Percentiles rank a stretch among this genome's conserved stretches.
Evolutionary conservation across 1,140 invertebrate genomes (phyloP).

Genomic region (Zaprionus gabonicus): DNA sequence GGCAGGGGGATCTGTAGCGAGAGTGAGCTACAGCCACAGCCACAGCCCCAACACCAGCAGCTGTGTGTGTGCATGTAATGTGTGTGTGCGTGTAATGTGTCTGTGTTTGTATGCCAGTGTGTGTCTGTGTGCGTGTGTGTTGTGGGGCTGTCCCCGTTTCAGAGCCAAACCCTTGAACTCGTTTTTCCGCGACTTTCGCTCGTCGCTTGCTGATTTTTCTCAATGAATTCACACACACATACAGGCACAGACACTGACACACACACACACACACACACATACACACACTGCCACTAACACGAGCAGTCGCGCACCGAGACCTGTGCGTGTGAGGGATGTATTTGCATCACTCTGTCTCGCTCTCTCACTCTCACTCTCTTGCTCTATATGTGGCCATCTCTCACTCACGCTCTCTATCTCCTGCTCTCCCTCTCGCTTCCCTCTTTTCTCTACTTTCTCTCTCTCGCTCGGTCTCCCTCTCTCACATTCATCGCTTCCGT

Average conservation of each 20-base stretch:
- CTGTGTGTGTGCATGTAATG: conserved; percentile 19
- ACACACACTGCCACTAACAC: conserved; percentile 21
- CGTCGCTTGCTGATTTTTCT: conserved; percentile 68
- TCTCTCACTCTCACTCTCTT: conserved; percentile 15
- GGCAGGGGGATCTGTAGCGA: neutral
- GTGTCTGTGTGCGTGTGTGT: neutral
- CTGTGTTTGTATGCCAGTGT: neutral
- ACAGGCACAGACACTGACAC: conserved; percentile 32
- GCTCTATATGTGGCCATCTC: conserved; percentile 14
- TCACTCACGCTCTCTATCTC: neutral
- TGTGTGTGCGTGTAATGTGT: neutral
- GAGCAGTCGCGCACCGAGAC: neutral
- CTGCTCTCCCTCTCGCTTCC: conserved; percentile 1
- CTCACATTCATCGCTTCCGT: conserved; percentile 10
- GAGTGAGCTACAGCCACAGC: conserved; percentile 5
- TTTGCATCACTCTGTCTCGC: conserved; percentile 20
- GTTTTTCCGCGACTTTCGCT: conserved; percentile 56
- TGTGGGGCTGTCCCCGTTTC: conserved; percentile 56
- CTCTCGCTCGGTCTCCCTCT: conserved; percentile 15
- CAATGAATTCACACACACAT: conserved; percentile 77
- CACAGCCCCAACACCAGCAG: conserved; percentile 45
- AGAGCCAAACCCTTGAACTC: conserved; percentile 76
- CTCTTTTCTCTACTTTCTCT: conserved; percentile 9
- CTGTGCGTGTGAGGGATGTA: conserved; percentile 23
- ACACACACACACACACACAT: conserved; percentile 11